Percentiles rank a stretch among this genome's conserved stretches.
Evolutionary conservation across 2,113 vertebrate genomes (phyloP).

Genomic region (Pluvianellus socialis): DNA sequence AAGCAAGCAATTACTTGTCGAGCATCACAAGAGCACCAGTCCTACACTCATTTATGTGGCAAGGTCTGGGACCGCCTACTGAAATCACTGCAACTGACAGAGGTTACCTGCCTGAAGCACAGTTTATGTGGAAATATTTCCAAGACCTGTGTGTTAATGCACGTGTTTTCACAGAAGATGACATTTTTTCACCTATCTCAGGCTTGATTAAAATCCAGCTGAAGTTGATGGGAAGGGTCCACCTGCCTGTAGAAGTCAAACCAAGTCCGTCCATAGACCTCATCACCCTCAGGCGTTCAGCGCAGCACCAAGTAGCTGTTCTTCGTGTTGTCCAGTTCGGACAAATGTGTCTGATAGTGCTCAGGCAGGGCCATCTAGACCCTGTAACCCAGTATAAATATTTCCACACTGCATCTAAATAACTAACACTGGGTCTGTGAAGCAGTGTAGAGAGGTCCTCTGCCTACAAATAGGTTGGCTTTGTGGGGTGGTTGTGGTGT

Average conservation of each 20-base stretch:
- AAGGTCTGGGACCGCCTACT: not conserved
- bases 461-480: not conserved
- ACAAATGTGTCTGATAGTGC: not conserved
- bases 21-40: not conserved
- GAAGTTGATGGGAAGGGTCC: not conserved
- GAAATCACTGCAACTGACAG: not conserved
- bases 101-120: not conserved
- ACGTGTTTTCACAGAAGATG: not conserved
- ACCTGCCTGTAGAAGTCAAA: not conserved
- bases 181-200: not conserved
- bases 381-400: not conserved
- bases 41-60: not conserved
- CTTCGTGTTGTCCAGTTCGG: not conserved
- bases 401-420: not conserved
- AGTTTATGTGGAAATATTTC: not conserved
- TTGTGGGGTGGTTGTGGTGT: not conserved
- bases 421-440: not conserved
- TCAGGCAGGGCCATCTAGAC: not conserved
- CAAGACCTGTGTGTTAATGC: not conserved
- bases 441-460: not conserved
- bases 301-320: not conserved
- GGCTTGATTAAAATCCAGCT: not conserved
- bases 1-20: not conserved
- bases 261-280: not conserved
- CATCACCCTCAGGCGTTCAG: not conserved